Base-by-base conservation (phyloP, 2,113 vertebrate species). In the Alexandromys fortis region DNA sequence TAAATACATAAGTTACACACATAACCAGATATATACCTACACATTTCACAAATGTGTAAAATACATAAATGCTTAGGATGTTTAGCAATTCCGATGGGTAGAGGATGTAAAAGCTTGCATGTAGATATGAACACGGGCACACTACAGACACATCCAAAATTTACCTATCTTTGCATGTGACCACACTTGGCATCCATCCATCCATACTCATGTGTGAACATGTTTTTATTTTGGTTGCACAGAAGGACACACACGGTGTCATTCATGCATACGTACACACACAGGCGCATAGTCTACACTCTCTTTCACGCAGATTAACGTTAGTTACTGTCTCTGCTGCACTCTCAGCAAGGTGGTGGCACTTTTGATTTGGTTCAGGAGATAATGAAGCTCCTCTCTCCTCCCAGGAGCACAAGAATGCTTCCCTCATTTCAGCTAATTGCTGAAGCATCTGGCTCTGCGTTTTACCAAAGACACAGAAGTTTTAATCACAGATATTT, bases 361-460 rank as follows among this genome's bases (percentile, higher is more conserved):
- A 65, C 7, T 13, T 91, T 95, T 86, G 58, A 68, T 92, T 86
- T 38, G 21, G 89, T 77, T 97, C 75, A 88, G 52, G 42, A 91
- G 49, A 65, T 90, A 87, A 92, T 76, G 68, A 86, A 72, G 5
- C 75, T 91, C 90, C 68, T 87, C 76, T 8, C n/a, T 93, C 91
- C 73, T 96, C 95, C 77, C 87, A 90, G 78, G 90, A 95, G 79
- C 70, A 45, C 26, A 28, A 67, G 76, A 87, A 93, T 61, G 90
- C 28, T 85, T 11, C 83, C 68, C 70, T 92, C 47, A 90, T 94
- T 91, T 95, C 65, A 83, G 63, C 68, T 81, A 65, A 94, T 90
- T 93, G 49, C 19, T 33, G 21, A 87, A 85, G 58, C 87, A 88
- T 90, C 83, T 96, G 83, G 73, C 49, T 82, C 12, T 70, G 26